Evolutionary conservation across 2,797 vertebrate genomes (phyloP).

Genomic region (Urosaurus nigricauda): DNA sequence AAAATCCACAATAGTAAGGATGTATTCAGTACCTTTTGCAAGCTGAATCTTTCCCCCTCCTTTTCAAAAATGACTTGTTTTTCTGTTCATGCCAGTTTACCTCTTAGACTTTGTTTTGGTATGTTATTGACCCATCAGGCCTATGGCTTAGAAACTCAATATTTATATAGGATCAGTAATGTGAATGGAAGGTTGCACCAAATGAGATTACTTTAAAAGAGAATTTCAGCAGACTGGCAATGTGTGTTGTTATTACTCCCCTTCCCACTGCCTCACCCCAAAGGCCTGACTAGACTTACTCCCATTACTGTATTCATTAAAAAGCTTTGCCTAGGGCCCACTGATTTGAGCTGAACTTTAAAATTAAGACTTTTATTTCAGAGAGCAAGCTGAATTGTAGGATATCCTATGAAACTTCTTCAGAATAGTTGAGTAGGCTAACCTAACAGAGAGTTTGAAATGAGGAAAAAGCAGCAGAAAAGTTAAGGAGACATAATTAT

Average conservation of each 20-base stretch:
- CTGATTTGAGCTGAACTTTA: constrained; percentile 60
- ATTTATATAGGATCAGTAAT: constrained; percentile 67
- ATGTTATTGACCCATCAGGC: constrained; percentile 68
- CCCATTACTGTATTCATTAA: constrained; percentile 61
- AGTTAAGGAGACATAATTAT: background rate
- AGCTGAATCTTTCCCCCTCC: constrained; percentile 41
- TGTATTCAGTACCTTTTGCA: constrained; percentile 33
- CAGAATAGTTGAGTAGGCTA: background rate
- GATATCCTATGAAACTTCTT: constrained; percentile 42
- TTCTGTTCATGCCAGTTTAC: constrained; percentile 52
- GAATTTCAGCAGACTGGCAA: constrained; percentile 58
- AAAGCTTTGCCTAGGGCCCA: constrained; percentile 64
- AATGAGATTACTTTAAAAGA: constrained; percentile 57
- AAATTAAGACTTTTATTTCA: constrained; percentile 64
- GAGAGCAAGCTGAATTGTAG: constrained; percentile 25
- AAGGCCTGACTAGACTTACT: constrained; percentile 57
- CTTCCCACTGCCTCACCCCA: constrained; percentile 42
- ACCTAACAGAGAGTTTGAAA: background rate
- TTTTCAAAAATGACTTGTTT: constrained; percentile 47
- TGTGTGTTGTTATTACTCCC: constrained; percentile 54
- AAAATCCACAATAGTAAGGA: constrained; percentile 27
- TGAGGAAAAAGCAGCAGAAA: constrained; percentile 24
- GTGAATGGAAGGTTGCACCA: constrained; percentile 50
- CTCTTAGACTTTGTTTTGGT: constrained; percentile 59
- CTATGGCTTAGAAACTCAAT: constrained; percentile 57